Evolutionary conservation across 2,888 invertebrate species (phyloP).

Genomic region (Andrena trimmerana): DNA sequence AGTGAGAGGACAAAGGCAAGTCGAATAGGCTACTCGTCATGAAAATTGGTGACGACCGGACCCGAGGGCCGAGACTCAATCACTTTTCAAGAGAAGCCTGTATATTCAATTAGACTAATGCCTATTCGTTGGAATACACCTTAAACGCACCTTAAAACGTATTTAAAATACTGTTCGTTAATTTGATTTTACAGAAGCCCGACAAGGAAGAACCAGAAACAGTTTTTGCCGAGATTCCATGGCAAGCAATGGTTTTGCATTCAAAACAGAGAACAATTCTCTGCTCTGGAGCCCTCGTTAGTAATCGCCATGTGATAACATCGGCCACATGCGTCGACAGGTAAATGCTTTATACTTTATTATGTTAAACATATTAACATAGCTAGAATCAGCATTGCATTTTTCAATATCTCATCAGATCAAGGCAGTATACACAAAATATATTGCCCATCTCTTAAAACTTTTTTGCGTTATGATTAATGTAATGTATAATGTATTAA

Average conservation of each 20-base stretch:
- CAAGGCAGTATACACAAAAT: no score
- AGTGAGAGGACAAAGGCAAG: no score
- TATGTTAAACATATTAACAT: no score
- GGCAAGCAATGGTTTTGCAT: slow-evolving; percentile 94
- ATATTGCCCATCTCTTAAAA: no score
- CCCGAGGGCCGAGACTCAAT: no score
- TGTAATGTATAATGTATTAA: background rate
- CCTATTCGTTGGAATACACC: no score
- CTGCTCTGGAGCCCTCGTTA: slow-evolving; percentile 93
- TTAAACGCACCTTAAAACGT: background rate
- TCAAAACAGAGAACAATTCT: slow-evolving; percentile 90
- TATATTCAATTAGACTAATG: no score
- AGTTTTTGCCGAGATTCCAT: slow-evolving; percentile 93
- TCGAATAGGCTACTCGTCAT: no score
- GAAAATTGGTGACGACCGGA: no score
- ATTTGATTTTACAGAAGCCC: slow-evolving; percentile 74
- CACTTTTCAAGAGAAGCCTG: no score
- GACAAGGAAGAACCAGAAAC: slow-evolving; percentile 86
- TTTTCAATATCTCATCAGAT: no score
- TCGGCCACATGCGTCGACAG: slow-evolving; percentile 93
- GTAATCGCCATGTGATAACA: slow-evolving; percentile 91
- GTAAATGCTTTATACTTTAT: slow-evolving; percentile 84
- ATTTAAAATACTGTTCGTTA: slow-evolving; percentile 5
- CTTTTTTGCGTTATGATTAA: background rate
- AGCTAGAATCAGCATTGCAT: no score